Percentiles rank a stretch among this genome's conserved stretches.
Evolutionary conservation across 92 coral and sea anemone genomes (phyloP).

Genomic region (Parazoanthus atlanticus): DNA sequence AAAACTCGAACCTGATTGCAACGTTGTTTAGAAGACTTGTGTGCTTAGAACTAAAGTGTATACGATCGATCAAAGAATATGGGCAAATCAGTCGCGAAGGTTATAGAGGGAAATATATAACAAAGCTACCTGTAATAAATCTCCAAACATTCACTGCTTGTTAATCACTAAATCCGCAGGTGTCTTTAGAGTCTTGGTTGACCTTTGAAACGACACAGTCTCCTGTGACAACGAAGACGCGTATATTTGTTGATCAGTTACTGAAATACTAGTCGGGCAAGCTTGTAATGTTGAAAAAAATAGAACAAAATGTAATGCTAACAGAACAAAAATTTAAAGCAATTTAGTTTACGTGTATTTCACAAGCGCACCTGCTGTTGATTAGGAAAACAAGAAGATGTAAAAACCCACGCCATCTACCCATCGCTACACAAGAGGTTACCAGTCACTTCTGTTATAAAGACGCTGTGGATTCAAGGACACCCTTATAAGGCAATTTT

Average conservation of each 20-base stretch:
- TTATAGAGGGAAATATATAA: background rate
- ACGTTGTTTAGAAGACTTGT: background rate
- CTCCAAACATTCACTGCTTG: background rate
- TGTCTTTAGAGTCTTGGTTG: background rate
- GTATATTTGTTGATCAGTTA: background rate
- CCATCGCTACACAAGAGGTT: conserved; percentile 11
- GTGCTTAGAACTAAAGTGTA: background rate
- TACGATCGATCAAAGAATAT: background rate
- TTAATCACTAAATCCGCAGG: background rate
- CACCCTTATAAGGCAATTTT: conserved; percentile 27
- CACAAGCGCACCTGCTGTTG: background rate
- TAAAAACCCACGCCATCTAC: background rate
- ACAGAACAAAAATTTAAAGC: background rate
- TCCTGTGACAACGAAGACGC: background rate
- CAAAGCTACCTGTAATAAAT: background rate
- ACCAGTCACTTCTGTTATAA: background rate
- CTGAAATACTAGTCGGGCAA: background rate
- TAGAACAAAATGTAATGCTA: background rate
- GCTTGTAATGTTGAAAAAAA: background rate
- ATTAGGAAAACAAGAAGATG: conserved; percentile 21
- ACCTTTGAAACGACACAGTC: background rate
- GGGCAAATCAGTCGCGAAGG: background rate
- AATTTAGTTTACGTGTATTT: background rate
- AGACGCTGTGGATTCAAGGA: conserved; percentile 21
- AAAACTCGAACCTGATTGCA: background rate